These are phyloP conservation scores for Catocala nupta DNA, from an alignment of 2,888 invertebrate species.

Conservation along the genomic window DNA sequence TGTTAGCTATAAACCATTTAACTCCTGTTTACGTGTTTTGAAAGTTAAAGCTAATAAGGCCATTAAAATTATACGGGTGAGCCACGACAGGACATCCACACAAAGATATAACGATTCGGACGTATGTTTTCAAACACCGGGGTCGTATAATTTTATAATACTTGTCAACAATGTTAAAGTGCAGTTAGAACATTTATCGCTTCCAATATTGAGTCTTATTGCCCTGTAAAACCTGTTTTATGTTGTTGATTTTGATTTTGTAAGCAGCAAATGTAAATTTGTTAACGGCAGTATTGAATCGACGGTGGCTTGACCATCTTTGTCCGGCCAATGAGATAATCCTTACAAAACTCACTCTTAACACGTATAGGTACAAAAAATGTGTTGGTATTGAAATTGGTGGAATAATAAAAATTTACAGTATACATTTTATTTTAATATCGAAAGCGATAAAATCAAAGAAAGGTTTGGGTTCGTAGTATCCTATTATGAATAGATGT, in stretches of 20 bases:
- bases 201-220: constrained; percentile 42
- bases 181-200: constrained; percentile 21
- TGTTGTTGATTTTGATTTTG: neutral
- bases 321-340: constrained; percentile 68
- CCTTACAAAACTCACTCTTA: constrained; percentile 58
- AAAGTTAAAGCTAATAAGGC: constrained; percentile 76
- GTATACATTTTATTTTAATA: constrained; percentile 68
- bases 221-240: constrained; percentile 3
- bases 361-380: constrained; percentile 63
- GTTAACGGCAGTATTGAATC: constrained; percentile 44
- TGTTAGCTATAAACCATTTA: constrained; percentile 68
- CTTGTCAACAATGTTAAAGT: constrained; percentile 57
- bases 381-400: constrained; percentile 55
- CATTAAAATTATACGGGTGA: constrained; percentile 77
- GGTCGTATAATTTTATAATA: constrained; percentile 79
- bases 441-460: constrained; percentile 70
- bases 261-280: constrained; percentile 38
- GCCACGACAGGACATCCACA: constrained; percentile 66
- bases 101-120: constrained; percentile 72
- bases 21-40: constrained; percentile 75
- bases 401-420: constrained; percentile 71
- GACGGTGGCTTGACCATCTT: constrained; percentile 60
- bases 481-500: constrained; percentile 60
- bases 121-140: constrained; percentile 77
- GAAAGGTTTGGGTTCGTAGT: constrained; percentile 54